Base-by-base conservation (phyloP, 2,797 vertebrate species). In the Acrossocheilus wenchowensis region DNA sequence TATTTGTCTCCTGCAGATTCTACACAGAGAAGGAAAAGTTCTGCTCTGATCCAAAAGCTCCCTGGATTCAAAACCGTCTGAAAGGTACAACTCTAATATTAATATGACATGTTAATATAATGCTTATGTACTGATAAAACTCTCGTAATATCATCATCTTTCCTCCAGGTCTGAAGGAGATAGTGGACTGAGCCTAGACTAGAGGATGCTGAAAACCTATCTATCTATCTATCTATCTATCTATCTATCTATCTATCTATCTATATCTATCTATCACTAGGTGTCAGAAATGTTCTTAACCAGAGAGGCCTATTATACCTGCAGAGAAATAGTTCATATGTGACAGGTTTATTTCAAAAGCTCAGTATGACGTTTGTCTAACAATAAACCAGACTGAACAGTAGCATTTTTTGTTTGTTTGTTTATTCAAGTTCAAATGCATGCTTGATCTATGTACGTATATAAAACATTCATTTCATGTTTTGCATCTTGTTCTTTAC, bases 51-150 rank as follows among this genome's bases (percentile, higher is more conserved):
- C 90, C 93, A 0, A 4, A 57, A 0, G 74, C 43, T 1, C 1
- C 8, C 15, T 94, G 93, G 94, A 90, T 90, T 64, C 9, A 1
- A 21, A 0, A 0, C 88, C 92, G 84, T 91, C 43, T 85, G 5
- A 86, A 74, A 83, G 83, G 87, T 90, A 86, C 36, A 39, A 39
- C 12, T 17, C 9, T 19, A 10, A 21, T 48, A 52, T 34, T 6
- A 81, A 50, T 23, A 48, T 39, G 11, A 4, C 7, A 17, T 26
- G 10, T 8, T 36, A 12, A n/a, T n/a, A n/a, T n/a, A n/a, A 54
- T 17, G 3, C 2, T 43, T 66, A 23, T 66, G 6, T 39, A 26
- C 8, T 78, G 17, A 45, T 8, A 78, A 50, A 69, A 62, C 75
- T 45, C 1, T 34, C 4, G 5, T 6, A 21, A 11, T 10, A 23